A percentile compares a stretch with the other conserved stretches of the same genome.
phyloP scores from a whole-genome alignment of 2,888 invertebrate genomes.

The Aplocera efformata region DNA sequence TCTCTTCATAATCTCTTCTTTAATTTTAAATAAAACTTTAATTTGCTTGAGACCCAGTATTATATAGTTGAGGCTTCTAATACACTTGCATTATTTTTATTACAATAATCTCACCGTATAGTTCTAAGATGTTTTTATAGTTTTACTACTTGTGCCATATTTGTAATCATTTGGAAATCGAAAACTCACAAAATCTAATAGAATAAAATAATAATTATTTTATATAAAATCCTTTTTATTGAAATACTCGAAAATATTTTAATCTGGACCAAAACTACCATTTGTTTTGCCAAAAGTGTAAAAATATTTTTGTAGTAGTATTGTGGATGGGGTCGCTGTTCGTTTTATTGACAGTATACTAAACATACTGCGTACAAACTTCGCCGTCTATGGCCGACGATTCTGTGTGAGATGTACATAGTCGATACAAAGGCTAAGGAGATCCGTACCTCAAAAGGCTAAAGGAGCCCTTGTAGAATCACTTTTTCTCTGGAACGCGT shows the following conservation, averaged over 20 bases:
- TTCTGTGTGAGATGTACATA: too few species aligned
- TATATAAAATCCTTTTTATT: slow-evolving; percentile 2
- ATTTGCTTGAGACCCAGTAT: too few species aligned
- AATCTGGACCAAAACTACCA: slow-evolving; percentile 17
- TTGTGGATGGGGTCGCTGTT: background rate
- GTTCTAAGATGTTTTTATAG: slow-evolving; percentile 21
- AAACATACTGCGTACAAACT: too few species aligned
- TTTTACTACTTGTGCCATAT: slow-evolving; percentile 25
- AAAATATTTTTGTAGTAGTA: slow-evolving; percentile 26
- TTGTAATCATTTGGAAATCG: slow-evolving; percentile 12
- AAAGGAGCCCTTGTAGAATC: too few species aligned
- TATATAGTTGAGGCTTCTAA: slow-evolving; percentile 23
- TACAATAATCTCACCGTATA: slow-evolving; percentile 21
- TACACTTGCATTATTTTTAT: slow-evolving; percentile 5
- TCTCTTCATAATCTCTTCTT: too few species aligned
- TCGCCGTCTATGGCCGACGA: too few species aligned
- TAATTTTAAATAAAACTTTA: too few species aligned
- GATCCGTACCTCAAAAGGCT: too few species aligned
- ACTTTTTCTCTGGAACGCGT: too few species aligned
- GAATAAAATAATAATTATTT: slow-evolving; percentile 1
- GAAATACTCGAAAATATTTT: slow-evolving; percentile 18
- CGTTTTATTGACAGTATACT: background rate
- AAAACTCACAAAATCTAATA: too few species aligned
- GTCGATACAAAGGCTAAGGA: too few species aligned
- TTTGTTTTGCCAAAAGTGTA: slow-evolving; percentile 16